Evolutionary conservation across 2,888 invertebrate genomes (phyloP), one percentile per base, ranked within the genome.

Genomic region (Lasioglossum zephyrum): DNA sequence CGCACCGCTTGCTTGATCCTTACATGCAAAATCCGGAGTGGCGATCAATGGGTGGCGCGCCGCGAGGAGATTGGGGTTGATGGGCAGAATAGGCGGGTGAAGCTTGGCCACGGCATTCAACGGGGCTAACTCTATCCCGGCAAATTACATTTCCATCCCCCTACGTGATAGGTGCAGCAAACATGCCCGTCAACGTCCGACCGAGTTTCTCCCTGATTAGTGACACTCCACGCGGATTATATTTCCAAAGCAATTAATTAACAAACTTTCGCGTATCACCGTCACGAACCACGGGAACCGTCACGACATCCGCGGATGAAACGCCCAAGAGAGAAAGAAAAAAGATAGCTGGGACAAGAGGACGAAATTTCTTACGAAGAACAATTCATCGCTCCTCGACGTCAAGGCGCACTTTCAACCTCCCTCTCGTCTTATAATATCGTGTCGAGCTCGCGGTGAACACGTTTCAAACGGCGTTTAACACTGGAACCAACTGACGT

Each of bases 121-220:
- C 89, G 90, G 82, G 83, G 88, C 91, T 92, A 92, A 92, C 91
- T 92, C 92, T 91, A 92, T 92, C 89, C 87, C 84, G 82, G 92
- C 90, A 92, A 92, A 92, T 93, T 93, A 91, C 92, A 92, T 92
- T 93, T 92, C 90, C 90, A 92, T 92, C 92, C 92, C 88, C 82
- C 90, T 91, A 90, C 91, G 88, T 90, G 92, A 92, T 92, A 92
- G 92, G 90, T 91, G 92, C 91, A 90, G 91, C 92, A 92, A 92
- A 91, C 92, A 92, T 89, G 91, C 91, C 90, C 92, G 92, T 92
- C 92, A 92, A 92, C 90, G 92, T 92, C 92, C 91, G 87, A 92
- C 91, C 89, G 89, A 92, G 89, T 92, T 92, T 91, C 91, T 86
- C 85, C 88, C 89, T 92, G 91, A 92, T 92, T 92, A 92, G 92